phyloP scores from a whole-genome alignment of 2,888 invertebrate genomes.

The Melieria crassipennis region DNA sequence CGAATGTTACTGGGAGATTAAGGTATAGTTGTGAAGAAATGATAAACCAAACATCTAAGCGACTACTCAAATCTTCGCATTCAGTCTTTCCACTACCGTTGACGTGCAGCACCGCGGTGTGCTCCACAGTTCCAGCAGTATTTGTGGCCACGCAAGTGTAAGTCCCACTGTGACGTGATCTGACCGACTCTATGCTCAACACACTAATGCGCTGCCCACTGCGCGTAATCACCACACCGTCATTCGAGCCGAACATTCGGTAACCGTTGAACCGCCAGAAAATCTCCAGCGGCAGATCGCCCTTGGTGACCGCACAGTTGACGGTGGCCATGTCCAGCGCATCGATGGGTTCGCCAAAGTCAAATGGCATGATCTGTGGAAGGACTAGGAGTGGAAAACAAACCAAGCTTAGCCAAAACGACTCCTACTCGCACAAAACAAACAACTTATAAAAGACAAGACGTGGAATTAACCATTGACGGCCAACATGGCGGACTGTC shows the following conservation, averaged over 20 bases:
- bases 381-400: constrained; percentile 61
- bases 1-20: neutral
- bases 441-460: neutral
- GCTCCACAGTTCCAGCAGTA: constrained; percentile 67
- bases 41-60: constrained; percentile 34
- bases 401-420: neutral
- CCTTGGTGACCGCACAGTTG: constrained; percentile 69
- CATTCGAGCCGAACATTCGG: constrained; percentile 54
- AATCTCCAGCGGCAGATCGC: constrained; percentile 73
- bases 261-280: constrained; percentile 74
- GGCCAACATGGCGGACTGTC: constrained; percentile 69
- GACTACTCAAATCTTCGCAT: constrained; percentile 1
- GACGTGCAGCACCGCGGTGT: constrained; percentile 59
- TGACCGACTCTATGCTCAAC: constrained; percentile 70
- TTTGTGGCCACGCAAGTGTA: constrained; percentile 73
- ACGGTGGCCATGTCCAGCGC: constrained; percentile 71
- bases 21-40: constrained; percentile 30
- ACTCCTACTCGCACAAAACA: neutral
- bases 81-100: constrained; percentile 46
- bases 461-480: constrained; percentile 66
- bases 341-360: constrained; percentile 70
- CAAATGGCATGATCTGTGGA: constrained; percentile 70
- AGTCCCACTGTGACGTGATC: constrained; percentile 70
- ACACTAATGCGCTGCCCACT: constrained; percentile 66
- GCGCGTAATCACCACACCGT: constrained; percentile 51